Percentiles rank a stretch among this genome's conserved stretches.
phyloP scores from a whole-genome alignment of 2,888 invertebrate species.

The Deilephila elpenor region DNA sequence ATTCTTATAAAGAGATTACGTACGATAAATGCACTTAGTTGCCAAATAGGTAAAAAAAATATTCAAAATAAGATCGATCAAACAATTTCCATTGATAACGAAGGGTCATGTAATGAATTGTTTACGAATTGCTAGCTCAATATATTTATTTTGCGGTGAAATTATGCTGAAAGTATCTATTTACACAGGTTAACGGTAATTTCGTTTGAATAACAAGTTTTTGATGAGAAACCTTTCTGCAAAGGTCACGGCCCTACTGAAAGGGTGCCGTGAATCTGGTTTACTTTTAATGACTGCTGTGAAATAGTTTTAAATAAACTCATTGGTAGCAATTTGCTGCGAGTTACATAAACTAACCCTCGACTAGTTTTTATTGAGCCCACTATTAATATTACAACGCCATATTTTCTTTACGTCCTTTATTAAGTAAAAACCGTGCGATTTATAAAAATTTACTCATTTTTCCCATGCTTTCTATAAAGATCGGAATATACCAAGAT shows the following conservation, averaged over 20 bases:
- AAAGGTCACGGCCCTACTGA: conserved; percentile 34
- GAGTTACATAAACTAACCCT: too few species aligned
- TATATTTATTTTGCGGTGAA: conserved; percentile 5
- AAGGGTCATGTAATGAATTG: not conserved
- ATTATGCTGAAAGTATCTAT: conserved; percentile 16
- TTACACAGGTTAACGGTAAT: conserved; percentile 21
- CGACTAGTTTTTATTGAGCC: too few species aligned
- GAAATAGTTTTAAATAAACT: conserved; percentile 26
- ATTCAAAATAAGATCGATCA: not conserved
- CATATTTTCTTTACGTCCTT: too few species aligned
- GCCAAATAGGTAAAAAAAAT: too few species aligned
- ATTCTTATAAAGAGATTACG: too few species aligned
- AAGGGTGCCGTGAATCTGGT: conserved; percentile 35
- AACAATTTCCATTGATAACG: not conserved
- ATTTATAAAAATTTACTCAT: too few species aligned
- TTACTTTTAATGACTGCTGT: conserved; percentile 32
- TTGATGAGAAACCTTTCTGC: conserved; percentile 29
- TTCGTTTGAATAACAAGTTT: conserved; percentile 32
- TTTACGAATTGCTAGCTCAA: not conserved
- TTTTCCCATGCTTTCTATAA: too few species aligned
- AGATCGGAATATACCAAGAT: too few species aligned
- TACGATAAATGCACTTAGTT: too few species aligned
- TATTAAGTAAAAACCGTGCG: too few species aligned
- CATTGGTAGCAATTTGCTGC: not conserved
- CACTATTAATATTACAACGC: too few species aligned